These are phyloP conservation scores for Xestobium rufovillosum DNA, from an alignment of 2,888 invertebrate genomes.

Conservation along the genomic window DNA sequence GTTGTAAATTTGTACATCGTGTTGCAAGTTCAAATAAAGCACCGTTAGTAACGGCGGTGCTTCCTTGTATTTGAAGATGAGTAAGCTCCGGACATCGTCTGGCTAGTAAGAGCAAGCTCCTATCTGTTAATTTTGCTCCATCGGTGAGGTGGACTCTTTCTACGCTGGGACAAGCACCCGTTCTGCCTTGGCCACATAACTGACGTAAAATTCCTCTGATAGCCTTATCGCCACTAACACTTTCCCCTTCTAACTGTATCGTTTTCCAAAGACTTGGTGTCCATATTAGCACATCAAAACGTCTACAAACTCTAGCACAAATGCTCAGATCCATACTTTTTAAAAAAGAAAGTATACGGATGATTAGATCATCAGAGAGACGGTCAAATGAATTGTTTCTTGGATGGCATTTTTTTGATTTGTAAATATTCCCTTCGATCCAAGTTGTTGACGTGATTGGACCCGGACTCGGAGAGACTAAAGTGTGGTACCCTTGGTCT, in stretches of 20 bases:
- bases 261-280: conserved; percentile 67
- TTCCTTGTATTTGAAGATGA: conserved; percentile 70
- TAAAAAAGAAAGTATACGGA: conserved; percentile 64
- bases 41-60: conserved; percentile 65
- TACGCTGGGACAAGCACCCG: conserved; percentile 60
- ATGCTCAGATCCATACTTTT: conserved; percentile 64
- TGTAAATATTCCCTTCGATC: conserved; percentile 38
- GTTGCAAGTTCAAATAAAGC: conserved; percentile 72
- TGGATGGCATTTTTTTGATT: conserved; percentile 32
- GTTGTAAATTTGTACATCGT: conserved; percentile 72
- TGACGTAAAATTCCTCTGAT: conserved; percentile 56
- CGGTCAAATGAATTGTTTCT: conserved; percentile 51
- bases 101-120: conserved; percentile 67
- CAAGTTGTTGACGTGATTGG: conserved; percentile 37
- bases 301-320: conserved; percentile 66
- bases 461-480: conserved; percentile 55
- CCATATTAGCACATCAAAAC: conserved; percentile 73
- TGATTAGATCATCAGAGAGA: conserved; percentile 59
- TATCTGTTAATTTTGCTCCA: conserved; percentile 67
- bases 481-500: conserved; percentile 76
- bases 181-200: conserved; percentile 57
- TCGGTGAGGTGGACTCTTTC: conserved; percentile 60
- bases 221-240: conserved; percentile 58
- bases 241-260: conserved; percentile 55
- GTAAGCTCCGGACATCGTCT: conserved; percentile 75